phyloP scores from a whole-genome alignment of 1,140 invertebrate genomes.

The Mercenaria mercenaria region DNA sequence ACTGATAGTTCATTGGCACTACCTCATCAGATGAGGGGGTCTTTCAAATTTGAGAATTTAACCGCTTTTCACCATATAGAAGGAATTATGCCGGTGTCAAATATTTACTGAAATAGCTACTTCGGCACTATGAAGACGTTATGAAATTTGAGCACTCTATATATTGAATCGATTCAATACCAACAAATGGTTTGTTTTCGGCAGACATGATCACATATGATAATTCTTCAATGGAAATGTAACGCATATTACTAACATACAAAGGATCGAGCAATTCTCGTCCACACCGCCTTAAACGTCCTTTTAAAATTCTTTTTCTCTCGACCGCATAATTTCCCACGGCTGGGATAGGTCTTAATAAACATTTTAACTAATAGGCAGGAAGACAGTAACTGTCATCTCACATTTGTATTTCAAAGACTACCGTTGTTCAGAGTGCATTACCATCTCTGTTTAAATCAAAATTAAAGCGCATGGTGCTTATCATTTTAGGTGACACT shows the following conservation, averaged over 20 bases:
- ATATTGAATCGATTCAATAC: constrained; percentile 5
- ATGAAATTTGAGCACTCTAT: background rate
- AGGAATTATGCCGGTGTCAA: constrained; percentile 9
- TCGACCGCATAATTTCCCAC: no score
- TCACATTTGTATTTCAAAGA: no score
- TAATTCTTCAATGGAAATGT: background rate
- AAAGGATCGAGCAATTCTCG: background rate
- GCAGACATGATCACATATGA: background rate
- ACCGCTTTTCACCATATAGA: constrained; percentile 30
- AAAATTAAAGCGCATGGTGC: no score
- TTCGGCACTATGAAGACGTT: background rate
- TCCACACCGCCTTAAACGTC: no score
- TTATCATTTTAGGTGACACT: no score
- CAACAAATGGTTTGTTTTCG: background rate
- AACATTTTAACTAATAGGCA: no score
- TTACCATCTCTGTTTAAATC: no score
- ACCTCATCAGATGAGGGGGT: background rate
- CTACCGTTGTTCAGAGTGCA: no score
- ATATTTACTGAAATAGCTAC: background rate
- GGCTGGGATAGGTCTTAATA: no score
- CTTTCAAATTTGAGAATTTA: constrained; percentile 39
- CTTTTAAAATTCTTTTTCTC: no score
- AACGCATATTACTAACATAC: background rate
- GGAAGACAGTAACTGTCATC: no score
- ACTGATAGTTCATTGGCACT: constrained; percentile 37